Evolutionary conservation across 2,797 vertebrate species (phyloP).

Genomic region (Dryobates pubescens): DNA sequence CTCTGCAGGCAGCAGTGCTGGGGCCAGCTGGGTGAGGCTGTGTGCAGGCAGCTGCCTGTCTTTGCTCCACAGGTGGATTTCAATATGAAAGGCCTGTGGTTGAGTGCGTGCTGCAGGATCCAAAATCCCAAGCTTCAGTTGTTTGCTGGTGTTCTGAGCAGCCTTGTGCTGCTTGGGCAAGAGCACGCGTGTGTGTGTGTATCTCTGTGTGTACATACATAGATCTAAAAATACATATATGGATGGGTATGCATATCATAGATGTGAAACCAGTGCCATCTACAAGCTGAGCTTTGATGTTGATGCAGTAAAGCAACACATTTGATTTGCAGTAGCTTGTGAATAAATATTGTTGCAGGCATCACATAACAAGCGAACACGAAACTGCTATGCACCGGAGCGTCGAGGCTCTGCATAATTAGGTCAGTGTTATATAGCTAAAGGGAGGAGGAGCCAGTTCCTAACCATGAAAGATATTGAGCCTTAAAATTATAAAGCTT

Average conservation of each 20-base stretch:
- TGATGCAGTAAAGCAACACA: neutral
- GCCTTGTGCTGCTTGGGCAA: neutral
- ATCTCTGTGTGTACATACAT: rapidly evolving
- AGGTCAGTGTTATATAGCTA: constrained; percentile 25
- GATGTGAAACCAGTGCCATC: neutral
- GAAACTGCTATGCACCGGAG: neutral
- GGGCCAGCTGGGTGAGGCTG: neutral
- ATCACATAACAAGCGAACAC: constrained; percentile 16
- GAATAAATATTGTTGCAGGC: constrained; percentile 52
- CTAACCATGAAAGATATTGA: neutral
- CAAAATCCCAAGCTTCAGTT: neutral
- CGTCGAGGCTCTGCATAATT: neutral
- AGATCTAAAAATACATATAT: neutral
- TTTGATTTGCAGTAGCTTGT: constrained; percentile 39
- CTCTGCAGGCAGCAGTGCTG: neutral
- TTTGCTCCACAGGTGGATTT: neutral
- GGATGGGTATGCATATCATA: neutral
- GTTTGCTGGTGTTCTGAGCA: neutral
- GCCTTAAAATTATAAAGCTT: neutral
- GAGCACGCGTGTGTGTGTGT: neutral
- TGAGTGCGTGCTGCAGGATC: neutral
- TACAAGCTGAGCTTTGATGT: constrained; percentile 42
- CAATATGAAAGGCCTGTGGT: neutral
- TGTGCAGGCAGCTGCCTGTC: neutral
- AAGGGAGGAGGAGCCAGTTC: neutral